phyloP scores from a whole-genome alignment of 1,140 invertebrate species.

The Megalonaias nervosa region DNA sequence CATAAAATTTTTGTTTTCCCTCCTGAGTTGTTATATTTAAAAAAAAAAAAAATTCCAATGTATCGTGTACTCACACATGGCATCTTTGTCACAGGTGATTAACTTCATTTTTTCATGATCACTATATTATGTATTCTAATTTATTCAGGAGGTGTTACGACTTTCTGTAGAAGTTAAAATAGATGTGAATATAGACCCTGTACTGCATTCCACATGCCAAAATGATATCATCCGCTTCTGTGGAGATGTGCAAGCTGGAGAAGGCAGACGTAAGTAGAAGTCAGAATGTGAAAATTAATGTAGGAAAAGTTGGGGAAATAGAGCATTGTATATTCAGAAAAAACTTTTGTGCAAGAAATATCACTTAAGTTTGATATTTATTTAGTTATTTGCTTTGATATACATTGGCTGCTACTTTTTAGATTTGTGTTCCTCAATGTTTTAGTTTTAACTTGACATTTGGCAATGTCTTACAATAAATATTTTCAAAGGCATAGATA shows the following conservation, averaged over 20 bases:
- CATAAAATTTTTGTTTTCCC: background rate
- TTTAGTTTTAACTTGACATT: background rate
- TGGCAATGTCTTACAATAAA: constrained; percentile 63
- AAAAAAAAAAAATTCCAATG: background rate
- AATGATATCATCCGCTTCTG: constrained; percentile 86
- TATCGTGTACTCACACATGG: background rate
- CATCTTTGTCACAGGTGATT: background rate
- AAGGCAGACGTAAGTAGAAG: constrained; percentile 76
- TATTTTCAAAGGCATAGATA: too few species aligned
- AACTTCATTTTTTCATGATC: background rate
- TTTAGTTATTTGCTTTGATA: background rate
- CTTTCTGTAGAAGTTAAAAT: constrained; percentile 75
- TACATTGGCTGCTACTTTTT: background rate
- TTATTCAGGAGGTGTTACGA: constrained; percentile 80
- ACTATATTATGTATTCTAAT: background rate
- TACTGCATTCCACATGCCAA: constrained; percentile 73
- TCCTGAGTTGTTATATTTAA: background rate
- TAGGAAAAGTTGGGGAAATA: too few species aligned
- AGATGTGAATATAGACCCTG: constrained; percentile 77
- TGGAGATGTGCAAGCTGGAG: constrained; percentile 85
- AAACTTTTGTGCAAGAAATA: background rate
- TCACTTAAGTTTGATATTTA: background rate
- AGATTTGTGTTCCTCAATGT: background rate
- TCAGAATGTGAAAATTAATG: background rate
- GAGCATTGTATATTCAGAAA: too few species aligned